These are phyloP conservation scores for Lysiphlebus fabarum DNA, from an alignment of 1,140 invertebrate species.

Conservation along the genomic window DNA sequence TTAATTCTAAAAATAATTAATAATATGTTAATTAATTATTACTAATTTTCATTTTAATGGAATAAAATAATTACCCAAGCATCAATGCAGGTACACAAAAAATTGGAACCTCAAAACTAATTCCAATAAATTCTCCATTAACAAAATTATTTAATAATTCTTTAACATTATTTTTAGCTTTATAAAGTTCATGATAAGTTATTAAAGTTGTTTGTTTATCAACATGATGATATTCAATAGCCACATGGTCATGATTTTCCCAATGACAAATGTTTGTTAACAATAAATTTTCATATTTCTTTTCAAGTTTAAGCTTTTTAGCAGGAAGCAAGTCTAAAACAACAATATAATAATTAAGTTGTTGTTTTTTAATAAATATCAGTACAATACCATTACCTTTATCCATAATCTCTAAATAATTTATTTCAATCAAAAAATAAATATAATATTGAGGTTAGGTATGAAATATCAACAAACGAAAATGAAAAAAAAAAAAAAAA, in stretches of 20 bases:
- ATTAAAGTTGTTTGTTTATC: constrained; percentile 18
- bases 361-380: constrained; percentile 5
- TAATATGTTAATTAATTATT: constrained; percentile 6
- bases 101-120: constrained; percentile 32
- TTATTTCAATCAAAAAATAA: too few species aligned
- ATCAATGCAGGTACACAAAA: constrained; percentile 40
- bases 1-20: constrained; percentile 36
- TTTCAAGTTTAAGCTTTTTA: too few species aligned
- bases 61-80: constrained; percentile 35
- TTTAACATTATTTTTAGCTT: constrained; percentile 23
- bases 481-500: too few species aligned
- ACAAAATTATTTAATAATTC: constrained; percentile 23
- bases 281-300: too few species aligned
- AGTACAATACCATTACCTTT: too few species aligned
- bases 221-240: constrained; percentile 5
- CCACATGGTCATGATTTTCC: background rate
- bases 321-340: constrained; percentile 29
- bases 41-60: constrained; percentile 17
- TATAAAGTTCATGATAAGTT: constrained; percentile 29
- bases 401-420: too few species aligned
- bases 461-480: too few species aligned
- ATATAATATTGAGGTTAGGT: too few species aligned
- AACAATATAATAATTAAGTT: constrained; percentile 41
- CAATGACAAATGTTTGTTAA: background rate
- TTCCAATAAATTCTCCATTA: constrained; percentile 37